Percentiles rank a stretch among this genome's conserved stretches.
phyloP scores from a whole-genome alignment of 2,888 invertebrate species.

The Luffia ferchaultella region DNA sequence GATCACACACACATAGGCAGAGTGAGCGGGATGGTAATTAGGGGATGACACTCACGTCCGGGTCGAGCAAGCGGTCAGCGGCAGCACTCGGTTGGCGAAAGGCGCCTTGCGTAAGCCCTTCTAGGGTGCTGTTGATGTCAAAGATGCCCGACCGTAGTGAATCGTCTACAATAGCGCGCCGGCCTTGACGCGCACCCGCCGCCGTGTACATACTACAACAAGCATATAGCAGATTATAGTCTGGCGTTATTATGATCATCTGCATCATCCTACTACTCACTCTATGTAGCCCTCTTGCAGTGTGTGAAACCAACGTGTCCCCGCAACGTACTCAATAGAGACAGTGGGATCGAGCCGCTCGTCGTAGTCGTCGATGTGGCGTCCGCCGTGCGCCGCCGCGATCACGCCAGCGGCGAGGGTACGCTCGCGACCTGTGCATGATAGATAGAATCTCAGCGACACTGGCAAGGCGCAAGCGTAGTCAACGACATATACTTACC shows the following conservation, averaged over 20 bases:
- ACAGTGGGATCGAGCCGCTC: constrained; percentile 59
- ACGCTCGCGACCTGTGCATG: constrained; percentile 32
- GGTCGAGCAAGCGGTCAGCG: constrained; percentile 25
- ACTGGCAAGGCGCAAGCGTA: neutral
- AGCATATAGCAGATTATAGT: neutral
- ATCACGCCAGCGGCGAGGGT: constrained; percentile 48
- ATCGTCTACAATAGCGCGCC: constrained; percentile 20
- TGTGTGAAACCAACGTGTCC: constrained; percentile 60
- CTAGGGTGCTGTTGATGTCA: constrained; percentile 21
- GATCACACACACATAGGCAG: neutral
- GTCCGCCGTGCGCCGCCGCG: constrained; percentile 33
- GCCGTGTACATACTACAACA: constrained; percentile 19
- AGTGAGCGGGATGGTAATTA: neutral
- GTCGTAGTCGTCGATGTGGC: constrained; percentile 68
- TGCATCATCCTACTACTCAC: constrained; percentile 16
- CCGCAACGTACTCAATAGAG: constrained; percentile 67
- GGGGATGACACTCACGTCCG: constrained; percentile 23
- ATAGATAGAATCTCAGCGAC: neutral
- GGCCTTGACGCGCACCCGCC: constrained; percentile 9
- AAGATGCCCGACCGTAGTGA: constrained; percentile 22
- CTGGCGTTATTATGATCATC: too few relatives aligned
- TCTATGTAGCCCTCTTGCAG: constrained; percentile 25
- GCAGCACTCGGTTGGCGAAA: constrained; percentile 25
- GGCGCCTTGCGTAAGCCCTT: constrained; percentile 25
- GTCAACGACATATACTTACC: neutral